Base-by-base conservation (phyloP, 2,113 vertebrate species). In the Trichechus manatus region DNA sequence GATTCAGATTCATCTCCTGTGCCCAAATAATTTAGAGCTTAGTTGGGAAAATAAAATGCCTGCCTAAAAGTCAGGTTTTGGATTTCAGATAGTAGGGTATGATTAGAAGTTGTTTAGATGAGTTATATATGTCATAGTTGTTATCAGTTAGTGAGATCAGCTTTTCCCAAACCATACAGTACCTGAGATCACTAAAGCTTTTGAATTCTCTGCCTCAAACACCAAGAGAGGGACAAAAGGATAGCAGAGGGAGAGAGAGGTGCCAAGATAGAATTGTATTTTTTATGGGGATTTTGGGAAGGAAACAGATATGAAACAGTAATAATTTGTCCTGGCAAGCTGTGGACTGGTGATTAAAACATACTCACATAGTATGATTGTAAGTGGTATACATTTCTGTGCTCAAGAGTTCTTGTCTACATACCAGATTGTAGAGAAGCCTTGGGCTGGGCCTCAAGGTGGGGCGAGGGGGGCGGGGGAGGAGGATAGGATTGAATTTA, bases 151-250 rank as follows among this genome's bases (percentile, higher is more conserved):
- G 53, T 95, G 61, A 91, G 61, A 72, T 59, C 9, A 90, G 19
- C 78, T 95, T 95, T 95, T 78, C 59, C 29, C n/a, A 95, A 93
- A 42, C 22, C 20, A 11, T 68, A 23, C 82, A 83, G 72, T 74
- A 50, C 61, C 64, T 80, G 53, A 14, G 74, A 47, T 92, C 79
- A 87, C 23, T 61, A 95, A 91, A 89, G 56, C 7, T 75, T 89
- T 93, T 96, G 83, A 95, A 47, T 94, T 94, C 3, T 91, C 20
- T 89, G 61, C 39, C 53, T 86, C 85, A 75, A 82, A 50, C 42
- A 25, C 39, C 4, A 27, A 81, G 87, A 75, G 63, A 75, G 39
- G 50, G 74, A 44, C 44, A 59, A 31, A 95, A 82, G 74, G 72
- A 83, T 66, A 84, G 72, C 59, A 61, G 47, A 77, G 68, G 22